These are phyloP conservation scores for Chymomyza procnemis DNA, from an alignment of 2,888 invertebrate genomes.

Conservation along the genomic window DNA sequence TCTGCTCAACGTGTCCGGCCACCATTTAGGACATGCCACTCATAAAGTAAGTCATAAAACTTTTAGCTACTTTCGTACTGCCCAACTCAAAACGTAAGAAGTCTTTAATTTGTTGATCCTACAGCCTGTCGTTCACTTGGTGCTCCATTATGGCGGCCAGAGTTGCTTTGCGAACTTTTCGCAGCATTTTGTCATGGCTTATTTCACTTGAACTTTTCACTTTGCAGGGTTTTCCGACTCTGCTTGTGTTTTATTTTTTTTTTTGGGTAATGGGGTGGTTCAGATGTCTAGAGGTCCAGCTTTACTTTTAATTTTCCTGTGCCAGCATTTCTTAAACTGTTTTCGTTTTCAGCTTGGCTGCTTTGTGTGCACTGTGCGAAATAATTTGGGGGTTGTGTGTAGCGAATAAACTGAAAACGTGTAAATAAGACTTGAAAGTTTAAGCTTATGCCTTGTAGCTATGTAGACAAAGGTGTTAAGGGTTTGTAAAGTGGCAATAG, in stretches of 20 bases:
- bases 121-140: not conserved
- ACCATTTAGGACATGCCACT: not conserved
- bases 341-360: conserved; percentile 9
- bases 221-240: not conserved
- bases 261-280: not conserved
- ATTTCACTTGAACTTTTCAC: conserved; percentile 63
- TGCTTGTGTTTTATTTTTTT: too few relatives aligned
- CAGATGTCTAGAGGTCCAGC: conserved; percentile 64
- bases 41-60: not conserved
- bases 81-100: not conserved
- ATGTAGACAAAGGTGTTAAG: too few relatives aligned
- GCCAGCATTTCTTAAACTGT: conserved; percentile 61
- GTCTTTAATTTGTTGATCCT: not conserved
- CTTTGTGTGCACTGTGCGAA: not conserved
- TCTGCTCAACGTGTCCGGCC: not conserved
- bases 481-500: too few relatives aligned
- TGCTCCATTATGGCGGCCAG: not conserved
- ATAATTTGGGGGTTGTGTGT: not conserved
- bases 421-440: not conserved
- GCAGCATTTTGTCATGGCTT: conserved; percentile 58
- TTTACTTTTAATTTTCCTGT: conserved; percentile 63
- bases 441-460: too few relatives aligned
- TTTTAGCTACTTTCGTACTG: not conserved
- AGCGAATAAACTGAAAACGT: not conserved
- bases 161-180: conserved; percentile 15